Evolutionary conservation across 2,888 invertebrate genomes (phyloP).

Genomic region (Drosophila recens): DNA sequence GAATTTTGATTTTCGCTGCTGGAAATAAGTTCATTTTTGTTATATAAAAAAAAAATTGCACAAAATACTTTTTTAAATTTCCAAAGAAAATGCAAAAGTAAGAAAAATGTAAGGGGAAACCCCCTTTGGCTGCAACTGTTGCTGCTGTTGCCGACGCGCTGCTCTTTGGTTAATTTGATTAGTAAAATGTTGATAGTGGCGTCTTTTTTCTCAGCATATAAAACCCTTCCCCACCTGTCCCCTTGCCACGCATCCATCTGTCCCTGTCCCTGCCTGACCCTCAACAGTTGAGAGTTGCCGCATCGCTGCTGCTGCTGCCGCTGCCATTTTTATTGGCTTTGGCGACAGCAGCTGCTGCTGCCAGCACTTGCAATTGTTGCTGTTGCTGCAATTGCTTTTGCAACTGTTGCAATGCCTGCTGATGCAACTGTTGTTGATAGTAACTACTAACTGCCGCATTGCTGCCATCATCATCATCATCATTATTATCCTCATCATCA

Average conservation of each 20-base stretch:
- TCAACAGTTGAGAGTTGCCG: constrained; percentile 57
- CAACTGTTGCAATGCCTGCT: constrained; percentile 78
- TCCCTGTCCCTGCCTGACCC: background rate
- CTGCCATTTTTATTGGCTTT: constrained; percentile 36
- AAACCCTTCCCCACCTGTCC: background rate
- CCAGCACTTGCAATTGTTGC: constrained; percentile 63
- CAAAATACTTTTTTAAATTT: constrained; percentile 35
- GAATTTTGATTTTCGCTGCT: constrained; percentile 63
- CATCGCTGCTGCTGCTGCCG: constrained; percentile 29
- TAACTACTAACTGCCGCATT: constrained; percentile 43
- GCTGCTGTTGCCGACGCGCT: constrained; percentile 7
- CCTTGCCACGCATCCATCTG: background rate
- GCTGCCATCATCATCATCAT: constrained; percentile 34
- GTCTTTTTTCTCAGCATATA: constrained; percentile 20
- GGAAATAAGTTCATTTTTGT: constrained; percentile 47
- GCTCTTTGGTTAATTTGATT: constrained; percentile 76
- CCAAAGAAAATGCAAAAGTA: constrained; percentile 55
- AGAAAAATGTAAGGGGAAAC: background rate
- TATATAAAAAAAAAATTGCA: constrained; percentile 9
- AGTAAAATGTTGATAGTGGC: constrained; percentile 51
- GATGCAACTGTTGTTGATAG: constrained; percentile 76
- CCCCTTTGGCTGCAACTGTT: constrained; percentile 13
- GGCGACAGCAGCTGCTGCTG: constrained; percentile 64
- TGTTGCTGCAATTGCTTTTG: constrained; percentile 74
- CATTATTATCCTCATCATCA: constrained; percentile 36